Conservation (phyloP, 92 coral and sea anemone genomes). For the Porites evermanni region DNA sequence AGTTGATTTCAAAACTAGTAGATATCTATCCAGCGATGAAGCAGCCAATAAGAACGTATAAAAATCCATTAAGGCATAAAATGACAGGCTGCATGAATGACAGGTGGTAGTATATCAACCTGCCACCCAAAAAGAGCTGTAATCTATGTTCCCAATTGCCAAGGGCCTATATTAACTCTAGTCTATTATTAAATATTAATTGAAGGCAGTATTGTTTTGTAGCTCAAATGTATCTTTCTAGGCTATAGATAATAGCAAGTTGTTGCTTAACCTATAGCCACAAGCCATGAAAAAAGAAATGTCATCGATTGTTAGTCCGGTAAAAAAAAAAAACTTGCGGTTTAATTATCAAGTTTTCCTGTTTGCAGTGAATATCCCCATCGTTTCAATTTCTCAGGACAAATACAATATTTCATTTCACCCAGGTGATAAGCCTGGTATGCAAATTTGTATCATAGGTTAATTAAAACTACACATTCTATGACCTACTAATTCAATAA, state of each 20-base stretch:
- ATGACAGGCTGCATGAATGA: slow-evolving; percentile 49
- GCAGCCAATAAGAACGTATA: slow-evolving; percentile 7
- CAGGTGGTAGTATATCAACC: slow-evolving; percentile 48
- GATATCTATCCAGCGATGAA: background rate
- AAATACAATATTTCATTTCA: slow-evolving; percentile 41
- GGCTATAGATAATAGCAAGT: slow-evolving; percentile 38
- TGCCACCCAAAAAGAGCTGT: slow-evolving; percentile 54
- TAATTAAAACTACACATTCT: slow-evolving; percentile 75
- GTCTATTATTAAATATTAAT: slow-evolving; percentile 55
- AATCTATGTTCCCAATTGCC: slow-evolving; percentile 36
- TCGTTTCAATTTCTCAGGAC: slow-evolving; percentile 27
- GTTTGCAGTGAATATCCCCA: slow-evolving; percentile 28
- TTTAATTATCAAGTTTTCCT: slow-evolving; percentile 5
- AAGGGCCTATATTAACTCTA: slow-evolving; percentile 55
- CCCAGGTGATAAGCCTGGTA: slow-evolving; percentile 71
- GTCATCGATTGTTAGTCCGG: background rate
- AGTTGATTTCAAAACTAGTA: background rate
- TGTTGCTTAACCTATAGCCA: slow-evolving; percentile 13
- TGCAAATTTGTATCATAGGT: slow-evolving; percentile 85
- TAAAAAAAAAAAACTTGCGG: slow-evolving; percentile 1
- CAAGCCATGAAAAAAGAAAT: slow-evolving; percentile 14
- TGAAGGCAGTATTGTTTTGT: slow-evolving; percentile 58
- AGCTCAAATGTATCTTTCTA: slow-evolving; percentile 55
- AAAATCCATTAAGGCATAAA: slow-evolving; percentile 31
- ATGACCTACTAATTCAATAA: slow-evolving; percentile 76